Percentiles rank a stretch among this genome's conserved stretches.
Conservation (phyloP, 2,797 vertebrate genomes). For the Chelmon rostratus region DNA sequence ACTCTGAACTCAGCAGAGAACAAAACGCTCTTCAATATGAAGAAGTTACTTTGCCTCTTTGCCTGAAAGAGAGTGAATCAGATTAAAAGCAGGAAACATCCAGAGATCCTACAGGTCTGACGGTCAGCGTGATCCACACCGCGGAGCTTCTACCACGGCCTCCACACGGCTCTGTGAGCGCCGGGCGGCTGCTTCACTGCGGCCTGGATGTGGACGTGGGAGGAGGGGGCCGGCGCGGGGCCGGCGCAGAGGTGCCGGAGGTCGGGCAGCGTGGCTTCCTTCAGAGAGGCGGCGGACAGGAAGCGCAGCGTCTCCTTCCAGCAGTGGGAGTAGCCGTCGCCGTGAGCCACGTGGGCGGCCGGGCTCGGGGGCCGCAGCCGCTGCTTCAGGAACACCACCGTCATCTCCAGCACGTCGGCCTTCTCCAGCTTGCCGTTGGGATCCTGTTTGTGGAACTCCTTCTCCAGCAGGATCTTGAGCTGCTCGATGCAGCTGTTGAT, state of each 20-base stretch:
- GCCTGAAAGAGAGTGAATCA: too few relatives aligned
- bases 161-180: conserved; percentile 63
- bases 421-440: conserved; percentile 82
- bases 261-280: conserved; percentile 48
- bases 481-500: conserved; percentile 76
- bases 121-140: too few relatives aligned
- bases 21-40: too few relatives aligned
- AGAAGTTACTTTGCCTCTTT: too few relatives aligned
- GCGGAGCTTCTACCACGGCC: conserved; percentile 68
- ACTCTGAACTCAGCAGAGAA: too few relatives aligned
- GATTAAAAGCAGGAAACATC: too few relatives aligned
- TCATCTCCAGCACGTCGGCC: conserved; percentile 84
- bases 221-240: conserved; percentile 30
- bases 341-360: conserved; percentile 47
- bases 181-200: conserved; percentile 58
- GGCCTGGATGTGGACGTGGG: conserved; percentile 47
- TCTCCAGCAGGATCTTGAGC: conserved; percentile 81
- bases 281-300: conserved; percentile 78
- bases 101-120: too few relatives aligned
- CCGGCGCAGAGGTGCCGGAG: conserved; percentile 28
- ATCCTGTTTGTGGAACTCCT: conserved; percentile 74
- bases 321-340: conserved; percentile 82
- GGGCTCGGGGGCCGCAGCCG: conserved; percentile 65
- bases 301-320: conserved; percentile 83
- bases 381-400: conserved; percentile 81